Evolutionary conservation across 2,797 vertebrate genomes (phyloP).

Genomic region (Apogon talboti): DNA sequence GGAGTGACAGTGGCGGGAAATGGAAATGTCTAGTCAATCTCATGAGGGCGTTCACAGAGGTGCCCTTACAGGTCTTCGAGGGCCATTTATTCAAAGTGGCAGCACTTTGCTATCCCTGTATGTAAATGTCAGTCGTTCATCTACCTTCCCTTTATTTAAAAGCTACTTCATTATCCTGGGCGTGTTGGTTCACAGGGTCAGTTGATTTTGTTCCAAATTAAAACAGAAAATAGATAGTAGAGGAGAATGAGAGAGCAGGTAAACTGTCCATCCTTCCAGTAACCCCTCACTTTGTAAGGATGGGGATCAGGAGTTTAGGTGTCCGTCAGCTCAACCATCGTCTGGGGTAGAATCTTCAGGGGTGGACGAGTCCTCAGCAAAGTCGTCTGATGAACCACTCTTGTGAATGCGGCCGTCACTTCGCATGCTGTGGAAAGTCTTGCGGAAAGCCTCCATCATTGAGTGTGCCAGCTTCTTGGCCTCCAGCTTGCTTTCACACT

Average conservation of each 20-base stretch:
- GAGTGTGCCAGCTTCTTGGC: slow-evolving; percentile 98
- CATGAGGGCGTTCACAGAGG: slow-evolving; percentile 81
- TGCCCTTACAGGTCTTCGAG: slow-evolving; percentile 81
- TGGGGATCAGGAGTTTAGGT: slow-evolving; percentile 48
- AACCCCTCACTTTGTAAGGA: slow-evolving; percentile 61
- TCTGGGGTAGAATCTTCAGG: slow-evolving; percentile 92
- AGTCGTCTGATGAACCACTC: slow-evolving; percentile 91
- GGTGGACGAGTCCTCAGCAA: slow-evolving; percentile 91
- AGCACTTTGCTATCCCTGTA: slow-evolving; percentile 77
- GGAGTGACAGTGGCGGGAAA: slow-evolving; percentile 83
- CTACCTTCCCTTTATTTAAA: slow-evolving; percentile 50
- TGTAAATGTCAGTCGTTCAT: slow-evolving; percentile 45
- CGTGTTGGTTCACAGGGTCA: slow-evolving; percentile 57
- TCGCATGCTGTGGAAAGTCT: slow-evolving; percentile 99
- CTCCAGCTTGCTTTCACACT: slow-evolving; percentile 97
- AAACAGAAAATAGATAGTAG: slow-evolving; percentile 60
- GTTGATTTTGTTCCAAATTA: slow-evolving; percentile 61
- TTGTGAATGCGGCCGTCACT: slow-evolving; percentile 97
- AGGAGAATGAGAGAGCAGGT: slow-evolving; percentile 66
- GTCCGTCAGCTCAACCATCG: slow-evolving; percentile 88
- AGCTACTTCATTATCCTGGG: slow-evolving; percentile 78
- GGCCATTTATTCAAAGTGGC: slow-evolving; percentile 81
- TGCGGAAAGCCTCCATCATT: slow-evolving; percentile 99
- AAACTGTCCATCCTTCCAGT: slow-evolving; percentile 70
- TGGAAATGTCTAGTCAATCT: slow-evolving; percentile 75